Conservation (phyloP, 2,113 vertebrate species). For the Zosterops lateralis region DNA sequence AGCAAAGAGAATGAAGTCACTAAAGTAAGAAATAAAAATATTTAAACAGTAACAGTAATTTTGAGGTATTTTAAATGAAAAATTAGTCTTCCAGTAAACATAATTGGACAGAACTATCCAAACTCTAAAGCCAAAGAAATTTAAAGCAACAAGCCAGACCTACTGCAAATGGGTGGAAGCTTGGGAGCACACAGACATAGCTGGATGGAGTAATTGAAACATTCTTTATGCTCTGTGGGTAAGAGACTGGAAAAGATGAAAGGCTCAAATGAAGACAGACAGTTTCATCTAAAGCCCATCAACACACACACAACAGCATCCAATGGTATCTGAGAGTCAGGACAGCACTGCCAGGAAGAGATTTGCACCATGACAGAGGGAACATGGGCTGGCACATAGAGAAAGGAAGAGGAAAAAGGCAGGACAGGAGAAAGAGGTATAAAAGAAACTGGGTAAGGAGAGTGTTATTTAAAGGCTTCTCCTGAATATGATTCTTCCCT, state of each 20-base stretch:
- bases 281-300: neutral
- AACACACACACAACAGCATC: neutral
- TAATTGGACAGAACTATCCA: neutral
- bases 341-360: neutral
- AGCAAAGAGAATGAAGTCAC: neutral
- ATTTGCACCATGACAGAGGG: rapidly evolving
- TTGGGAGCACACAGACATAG: neutral
- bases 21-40: neutral
- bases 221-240: neutral
- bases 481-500: neutral
- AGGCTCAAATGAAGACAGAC: neutral
- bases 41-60: neutral
- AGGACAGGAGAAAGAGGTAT: neutral
- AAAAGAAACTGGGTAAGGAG: neutral
- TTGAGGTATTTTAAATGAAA: neutral
- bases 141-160: neutral
- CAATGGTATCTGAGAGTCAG: neutral
- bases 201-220: neutral
- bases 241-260: neutral
- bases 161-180: neutral
- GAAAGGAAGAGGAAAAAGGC: neutral
- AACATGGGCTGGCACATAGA: rapidly evolving
- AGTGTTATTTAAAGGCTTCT: neutral
- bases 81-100: neutral
- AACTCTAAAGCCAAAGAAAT: neutral